These are phyloP conservation scores for Gambusia holbrooki DNA, from an alignment of 2,113 vertebrate genomes.

Conservation along the genomic window DNA sequence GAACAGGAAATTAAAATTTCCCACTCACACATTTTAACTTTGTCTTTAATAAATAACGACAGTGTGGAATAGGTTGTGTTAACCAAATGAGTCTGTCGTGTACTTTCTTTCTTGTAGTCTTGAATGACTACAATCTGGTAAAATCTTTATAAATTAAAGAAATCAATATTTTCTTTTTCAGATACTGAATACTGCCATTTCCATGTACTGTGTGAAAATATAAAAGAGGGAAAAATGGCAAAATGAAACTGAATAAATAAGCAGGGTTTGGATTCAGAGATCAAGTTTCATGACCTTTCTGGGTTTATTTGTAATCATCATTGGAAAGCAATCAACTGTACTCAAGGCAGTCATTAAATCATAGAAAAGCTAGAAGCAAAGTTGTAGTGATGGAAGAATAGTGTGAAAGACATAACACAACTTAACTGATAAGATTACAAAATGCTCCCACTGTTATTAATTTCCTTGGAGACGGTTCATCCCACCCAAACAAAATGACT, in stretches of 20 bases:
- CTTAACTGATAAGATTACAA: conserved; percentile 34
- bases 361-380: conserved; percentile 25
- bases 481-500: background rate
- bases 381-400: conserved; percentile 41
- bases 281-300: background rate
- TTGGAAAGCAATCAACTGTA: conserved; percentile 12
- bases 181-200: no score
- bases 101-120: no score
- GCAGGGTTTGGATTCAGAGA: background rate
- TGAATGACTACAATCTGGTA: no score
- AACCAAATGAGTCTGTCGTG: no score
- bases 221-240: background rate
- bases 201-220: background rate
- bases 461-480: conserved; percentile 44
- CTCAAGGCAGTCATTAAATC: conserved; percentile 27
- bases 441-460: conserved; percentile 38
- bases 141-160: no score
- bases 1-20: no score
- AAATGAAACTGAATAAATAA: background rate
- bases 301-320: conserved; percentile 52
- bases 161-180: no score
- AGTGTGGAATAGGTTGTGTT: no score
- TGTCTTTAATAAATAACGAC: no score
- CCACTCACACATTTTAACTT: no score
- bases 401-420: conserved; percentile 21